These are phyloP conservation scores for Spea multiplicata DNA, from an alignment of 2,113 vertebrate genomes.

Conservation along the genomic window DNA sequence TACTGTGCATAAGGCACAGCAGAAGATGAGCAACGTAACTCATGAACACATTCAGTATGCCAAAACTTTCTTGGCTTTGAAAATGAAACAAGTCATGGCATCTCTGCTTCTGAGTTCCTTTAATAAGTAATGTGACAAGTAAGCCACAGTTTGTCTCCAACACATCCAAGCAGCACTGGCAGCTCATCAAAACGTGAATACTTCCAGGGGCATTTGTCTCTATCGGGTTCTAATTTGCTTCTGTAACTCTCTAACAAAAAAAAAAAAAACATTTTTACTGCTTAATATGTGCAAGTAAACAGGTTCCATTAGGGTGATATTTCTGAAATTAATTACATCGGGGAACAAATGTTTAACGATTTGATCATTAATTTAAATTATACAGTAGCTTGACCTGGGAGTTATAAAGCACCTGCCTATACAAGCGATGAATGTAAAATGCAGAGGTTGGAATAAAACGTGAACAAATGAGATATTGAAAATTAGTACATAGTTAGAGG, in stretches of 20 bases:
- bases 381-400: too few relatives aligned
- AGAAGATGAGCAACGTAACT: constrained; percentile 41
- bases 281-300: not conserved
- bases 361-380: too few relatives aligned
- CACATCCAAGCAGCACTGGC: constrained; percentile 29
- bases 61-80: constrained; percentile 25
- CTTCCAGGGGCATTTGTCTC: not conserved
- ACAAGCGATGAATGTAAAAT: too few relatives aligned
- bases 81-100: not conserved
- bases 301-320: not conserved
- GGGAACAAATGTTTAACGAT: not conserved
- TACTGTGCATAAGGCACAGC: constrained; percentile 21
- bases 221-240: not conserved
- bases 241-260: not conserved
- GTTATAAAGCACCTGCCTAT: too few relatives aligned
- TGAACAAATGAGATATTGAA: too few relatives aligned
- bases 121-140: constrained; percentile 40
- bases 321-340: not conserved
- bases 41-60: constrained; percentile 24
- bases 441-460: too few relatives aligned
- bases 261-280: not conserved
- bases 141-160: constrained; percentile 28
- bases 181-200: constrained; percentile 15
- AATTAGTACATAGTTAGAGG: too few relatives aligned
- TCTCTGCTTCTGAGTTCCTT: constrained; percentile 17